A percentile compares a stretch with the other conserved stretches of the same genome.
Conservation (phyloP, 2,888 invertebrate species). For the Lathronympha strigana region DNA sequence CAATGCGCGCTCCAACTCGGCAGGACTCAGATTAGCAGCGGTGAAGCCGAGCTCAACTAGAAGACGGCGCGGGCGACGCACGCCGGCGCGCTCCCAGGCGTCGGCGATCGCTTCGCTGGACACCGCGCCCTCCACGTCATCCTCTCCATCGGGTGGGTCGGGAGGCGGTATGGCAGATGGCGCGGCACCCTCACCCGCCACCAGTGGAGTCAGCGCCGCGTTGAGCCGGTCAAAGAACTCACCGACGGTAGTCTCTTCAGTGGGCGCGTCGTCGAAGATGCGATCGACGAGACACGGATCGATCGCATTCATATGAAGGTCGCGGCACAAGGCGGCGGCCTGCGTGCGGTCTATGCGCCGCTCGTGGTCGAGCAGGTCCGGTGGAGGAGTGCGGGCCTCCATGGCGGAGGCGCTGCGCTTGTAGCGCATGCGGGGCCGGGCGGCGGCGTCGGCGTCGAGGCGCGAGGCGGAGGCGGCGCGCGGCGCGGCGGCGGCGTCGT, state of each 20-base stretch:
- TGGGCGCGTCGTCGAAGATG: slow-evolving; percentile 62
- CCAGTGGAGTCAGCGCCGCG: slow-evolving; percentile 64
- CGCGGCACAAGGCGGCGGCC: slow-evolving; percentile 70
- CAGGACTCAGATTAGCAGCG: slow-evolving; percentile 81
- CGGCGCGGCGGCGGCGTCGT: slow-evolving; percentile 48
- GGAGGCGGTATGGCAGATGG: slow-evolving; percentile 80
- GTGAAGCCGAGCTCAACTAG: slow-evolving; percentile 88
- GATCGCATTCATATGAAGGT: slow-evolving; percentile 68
- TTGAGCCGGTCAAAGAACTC: slow-evolving; percentile 76
- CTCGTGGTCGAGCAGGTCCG: slow-evolving; percentile 62
- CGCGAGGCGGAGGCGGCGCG: slow-evolving; percentile 63
- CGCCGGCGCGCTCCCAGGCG: slow-evolving; percentile 89
- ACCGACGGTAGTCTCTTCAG: slow-evolving; percentile 70
- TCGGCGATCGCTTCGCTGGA: slow-evolving; percentile 85
- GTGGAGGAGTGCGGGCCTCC: slow-evolving; percentile 44
- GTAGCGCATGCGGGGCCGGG: slow-evolving; percentile 33
- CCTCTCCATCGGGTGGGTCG: slow-evolving; percentile 41
- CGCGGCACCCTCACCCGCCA: slow-evolving; percentile 43
- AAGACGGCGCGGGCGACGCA: slow-evolving; percentile 86
- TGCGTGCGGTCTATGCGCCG: slow-evolving; percentile 65
- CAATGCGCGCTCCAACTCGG: slow-evolving; percentile 86
- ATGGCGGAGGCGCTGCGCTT: slow-evolving; percentile 37
- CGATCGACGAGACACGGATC: slow-evolving; percentile 66
- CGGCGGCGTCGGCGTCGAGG: slow-evolving; percentile 54
- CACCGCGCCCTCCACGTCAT: slow-evolving; percentile 53